Conservation (phyloP, 2,113 vertebrate species). For the Euleptes europaea region DNA sequence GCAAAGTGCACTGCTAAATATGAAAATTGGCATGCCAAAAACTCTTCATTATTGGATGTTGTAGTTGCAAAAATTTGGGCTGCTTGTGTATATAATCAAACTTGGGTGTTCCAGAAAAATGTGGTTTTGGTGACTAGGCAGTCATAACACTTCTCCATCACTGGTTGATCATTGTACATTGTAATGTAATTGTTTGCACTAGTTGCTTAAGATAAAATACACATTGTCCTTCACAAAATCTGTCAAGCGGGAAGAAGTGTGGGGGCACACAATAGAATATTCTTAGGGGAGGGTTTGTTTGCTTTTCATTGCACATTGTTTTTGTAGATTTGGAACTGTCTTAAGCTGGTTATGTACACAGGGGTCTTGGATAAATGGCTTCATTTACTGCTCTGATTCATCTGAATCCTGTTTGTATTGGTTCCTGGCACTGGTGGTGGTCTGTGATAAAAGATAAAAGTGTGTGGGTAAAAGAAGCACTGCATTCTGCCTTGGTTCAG, state of each 20-base stretch:
- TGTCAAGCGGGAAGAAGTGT: background rate
- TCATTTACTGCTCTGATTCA: conserved; percentile 26
- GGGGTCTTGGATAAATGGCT: conserved; percentile 23
- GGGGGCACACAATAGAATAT: background rate
- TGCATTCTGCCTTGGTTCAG: conserved; percentile 36
- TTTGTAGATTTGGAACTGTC: background rate
- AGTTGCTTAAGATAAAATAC: background rate
- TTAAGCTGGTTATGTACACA: background rate
- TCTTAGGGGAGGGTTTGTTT: background rate
- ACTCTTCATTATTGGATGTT: background rate
- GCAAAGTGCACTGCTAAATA: background rate
- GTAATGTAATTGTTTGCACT: background rate
- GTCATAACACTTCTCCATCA: background rate
- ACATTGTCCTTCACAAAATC: background rate
- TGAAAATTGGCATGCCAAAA: background rate
- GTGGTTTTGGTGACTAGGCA: background rate
- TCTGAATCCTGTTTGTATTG: conserved; percentile 10
- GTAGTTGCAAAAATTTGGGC: background rate
- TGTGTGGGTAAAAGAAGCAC: too few relatives aligned
- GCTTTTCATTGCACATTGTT: background rate
- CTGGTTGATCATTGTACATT: background rate
- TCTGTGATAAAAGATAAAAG: too few relatives aligned
- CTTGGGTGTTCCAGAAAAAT: background rate
- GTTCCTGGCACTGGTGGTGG: conserved; percentile 16
- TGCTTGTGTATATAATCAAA: background rate